Evolutionary conservation across 2,888 invertebrate genomes (phyloP).

Genomic region (Sipha maydis): DNA sequence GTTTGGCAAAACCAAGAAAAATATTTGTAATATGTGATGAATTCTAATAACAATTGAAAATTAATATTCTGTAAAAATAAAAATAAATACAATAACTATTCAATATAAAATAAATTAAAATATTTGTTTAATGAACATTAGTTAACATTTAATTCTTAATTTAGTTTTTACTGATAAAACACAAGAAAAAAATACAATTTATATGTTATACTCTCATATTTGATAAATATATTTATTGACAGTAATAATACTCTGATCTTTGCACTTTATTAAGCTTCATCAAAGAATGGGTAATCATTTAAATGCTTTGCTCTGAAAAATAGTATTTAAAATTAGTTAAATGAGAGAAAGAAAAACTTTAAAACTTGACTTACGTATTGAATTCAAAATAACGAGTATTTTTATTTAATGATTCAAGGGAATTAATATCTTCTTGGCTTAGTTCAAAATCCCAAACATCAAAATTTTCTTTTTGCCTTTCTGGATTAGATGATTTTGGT

Average conservation of each 20-base stretch:
- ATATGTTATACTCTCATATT: no score
- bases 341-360: neutral
- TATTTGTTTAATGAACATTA: no score
- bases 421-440: conserved; percentile 63
- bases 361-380: conserved; percentile 61
- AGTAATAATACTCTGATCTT: neutral
- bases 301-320: conserved; percentile 67
- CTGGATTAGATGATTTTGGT: conserved; percentile 65
- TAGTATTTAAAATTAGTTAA: conserved; percentile 51
- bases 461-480: conserved; percentile 64
- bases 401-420: conserved; percentile 63
- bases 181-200: no score
- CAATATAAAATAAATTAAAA: no score
- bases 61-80: no score
- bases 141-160: no score
- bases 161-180: no score
- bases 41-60: no score
- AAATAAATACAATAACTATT: no score
- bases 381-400: conserved; percentile 62
- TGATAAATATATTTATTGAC: no score
- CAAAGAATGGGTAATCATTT: conserved; percentile 71
- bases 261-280: conserved; percentile 66
- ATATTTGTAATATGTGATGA: no score
- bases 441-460: conserved; percentile 65
- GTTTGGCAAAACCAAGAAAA: no score